phyloP scores from a whole-genome alignment of 2,888 invertebrate species.

The Stomorhina lunata region DNA sequence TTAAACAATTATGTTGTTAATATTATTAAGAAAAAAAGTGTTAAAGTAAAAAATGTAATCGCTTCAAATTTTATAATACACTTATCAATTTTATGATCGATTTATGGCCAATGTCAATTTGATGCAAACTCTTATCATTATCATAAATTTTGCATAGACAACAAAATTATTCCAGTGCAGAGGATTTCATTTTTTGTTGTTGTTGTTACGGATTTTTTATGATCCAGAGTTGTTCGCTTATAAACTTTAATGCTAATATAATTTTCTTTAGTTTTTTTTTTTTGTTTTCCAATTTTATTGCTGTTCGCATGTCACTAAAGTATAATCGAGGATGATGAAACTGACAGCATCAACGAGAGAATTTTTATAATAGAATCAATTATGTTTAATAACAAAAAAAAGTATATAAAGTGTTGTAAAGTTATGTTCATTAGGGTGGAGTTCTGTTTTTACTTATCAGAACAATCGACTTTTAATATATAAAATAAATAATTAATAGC shows the following conservation, averaged over 20 bases:
- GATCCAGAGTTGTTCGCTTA: background rate
- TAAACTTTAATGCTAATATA: background rate
- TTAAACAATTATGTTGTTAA: too few relatives aligned
- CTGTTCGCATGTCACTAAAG: background rate
- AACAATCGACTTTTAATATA: too few relatives aligned
- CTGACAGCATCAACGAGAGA: slow-evolving; percentile 57
- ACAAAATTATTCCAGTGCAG: background rate
- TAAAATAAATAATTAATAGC: too few relatives aligned
- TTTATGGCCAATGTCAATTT: slow-evolving; percentile 44
- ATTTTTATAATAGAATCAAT: slow-evolving; percentile 61
- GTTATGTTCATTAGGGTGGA: too few relatives aligned
- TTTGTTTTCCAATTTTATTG: background rate
- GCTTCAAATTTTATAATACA: slow-evolving; percentile 39
- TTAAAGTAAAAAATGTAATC: background rate
- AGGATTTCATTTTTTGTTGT: background rate
- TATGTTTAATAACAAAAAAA: slow-evolving; percentile 51
- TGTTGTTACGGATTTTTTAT: background rate
- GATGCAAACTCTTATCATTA: background rate
- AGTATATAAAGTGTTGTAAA: slow-evolving; percentile 32
- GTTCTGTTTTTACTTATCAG: too few relatives aligned
- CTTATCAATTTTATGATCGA: slow-evolving; percentile 44
- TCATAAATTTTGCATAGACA: background rate
- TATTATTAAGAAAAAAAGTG: background rate
- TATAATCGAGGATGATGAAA: slow-evolving; percentile 38
- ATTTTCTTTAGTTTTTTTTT: background rate